phyloP scores from a whole-genome alignment of 2,113 vertebrate genomes.

The Zosterops borbonicus region DNA sequence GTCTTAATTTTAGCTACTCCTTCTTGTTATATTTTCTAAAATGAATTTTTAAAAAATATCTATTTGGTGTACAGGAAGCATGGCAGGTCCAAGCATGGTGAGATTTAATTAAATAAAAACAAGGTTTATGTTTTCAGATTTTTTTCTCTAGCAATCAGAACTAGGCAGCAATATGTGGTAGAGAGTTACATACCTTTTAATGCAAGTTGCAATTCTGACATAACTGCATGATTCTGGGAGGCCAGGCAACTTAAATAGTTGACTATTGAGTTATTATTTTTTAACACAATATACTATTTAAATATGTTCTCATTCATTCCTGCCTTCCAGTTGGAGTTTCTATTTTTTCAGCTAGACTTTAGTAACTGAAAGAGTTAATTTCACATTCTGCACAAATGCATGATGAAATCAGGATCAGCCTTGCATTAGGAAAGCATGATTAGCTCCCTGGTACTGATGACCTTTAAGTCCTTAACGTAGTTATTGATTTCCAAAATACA shows the following conservation, averaged over 20 bases:
- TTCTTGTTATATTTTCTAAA: neutral
- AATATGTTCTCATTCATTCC: neutral
- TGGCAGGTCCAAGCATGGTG: neutral
- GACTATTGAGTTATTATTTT: neutral
- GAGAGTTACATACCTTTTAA: neutral
- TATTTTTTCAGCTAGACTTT: neutral
- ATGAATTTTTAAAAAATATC: neutral
- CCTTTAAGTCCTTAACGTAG: neutral
- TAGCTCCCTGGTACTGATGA: constrained; percentile 6
- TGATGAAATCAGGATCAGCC: neutral
- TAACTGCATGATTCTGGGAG: neutral
- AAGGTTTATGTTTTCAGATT: neutral
- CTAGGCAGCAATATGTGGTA: neutral
- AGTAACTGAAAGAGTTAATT: neutral
- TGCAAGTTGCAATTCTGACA: neutral
- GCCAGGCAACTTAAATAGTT: neutral
- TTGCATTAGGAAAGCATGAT: neutral
- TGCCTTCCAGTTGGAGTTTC: neutral
- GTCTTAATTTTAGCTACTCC: neutral
- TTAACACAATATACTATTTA: neutral
- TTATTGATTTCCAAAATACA: constrained; percentile 35
- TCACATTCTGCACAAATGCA: neutral
- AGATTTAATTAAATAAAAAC: neutral
- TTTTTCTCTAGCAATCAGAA: neutral
- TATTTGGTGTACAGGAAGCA: neutral